Conservation (phyloP, 2,113 vertebrate genomes). For the Trogon melanurus region DNA sequence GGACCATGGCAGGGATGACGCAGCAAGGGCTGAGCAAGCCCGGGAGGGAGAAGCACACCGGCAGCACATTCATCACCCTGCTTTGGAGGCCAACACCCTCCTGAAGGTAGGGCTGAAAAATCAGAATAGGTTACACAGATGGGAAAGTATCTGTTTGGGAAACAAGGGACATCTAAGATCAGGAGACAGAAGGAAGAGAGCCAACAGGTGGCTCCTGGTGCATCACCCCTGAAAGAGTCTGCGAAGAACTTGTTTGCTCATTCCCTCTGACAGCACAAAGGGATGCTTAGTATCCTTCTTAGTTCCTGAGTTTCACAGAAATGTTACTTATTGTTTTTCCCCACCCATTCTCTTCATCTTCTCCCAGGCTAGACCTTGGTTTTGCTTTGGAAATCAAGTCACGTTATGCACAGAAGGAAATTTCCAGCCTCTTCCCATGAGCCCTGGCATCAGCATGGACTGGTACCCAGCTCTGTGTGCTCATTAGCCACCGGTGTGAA, state of each 20-base stretch:
- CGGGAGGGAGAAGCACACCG: not conserved
- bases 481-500: not conserved
- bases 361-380: not conserved
- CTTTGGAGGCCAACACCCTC: not conserved
- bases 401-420: not conserved
- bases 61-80: not conserved
- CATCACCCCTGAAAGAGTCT: not conserved
- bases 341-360: not conserved
- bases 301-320: not conserved
- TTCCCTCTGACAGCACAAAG: not conserved
- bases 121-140: not conserved
- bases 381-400: not conserved
- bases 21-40: not conserved
- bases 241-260: not conserved
- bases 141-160: not conserved
- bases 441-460: not conserved
- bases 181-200: not conserved
- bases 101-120: not conserved
- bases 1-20: accelerated
- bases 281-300: not conserved
- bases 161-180: not conserved
- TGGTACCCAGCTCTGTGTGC: accelerated
- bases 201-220: not conserved
- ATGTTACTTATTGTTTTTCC: not conserved
- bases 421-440: not conserved